A percentile compares a stretch with the other conserved stretches of the same genome.
Conservation (phyloP, 2,113 vertebrate species). For the Leucosticte australis region DNA sequence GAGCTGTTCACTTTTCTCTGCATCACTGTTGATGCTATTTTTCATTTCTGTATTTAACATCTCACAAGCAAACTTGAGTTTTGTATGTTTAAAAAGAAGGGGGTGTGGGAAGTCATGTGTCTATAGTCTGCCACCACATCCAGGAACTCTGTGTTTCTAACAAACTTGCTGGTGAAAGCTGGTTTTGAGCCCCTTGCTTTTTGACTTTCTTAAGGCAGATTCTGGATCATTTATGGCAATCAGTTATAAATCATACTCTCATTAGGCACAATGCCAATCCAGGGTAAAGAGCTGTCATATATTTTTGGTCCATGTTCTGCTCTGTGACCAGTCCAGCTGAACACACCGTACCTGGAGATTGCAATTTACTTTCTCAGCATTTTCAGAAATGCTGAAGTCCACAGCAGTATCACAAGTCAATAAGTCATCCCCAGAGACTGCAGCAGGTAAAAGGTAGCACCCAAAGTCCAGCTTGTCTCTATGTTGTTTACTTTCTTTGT, state of each 20-base stretch:
- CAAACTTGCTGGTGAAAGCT: constrained; percentile 20
- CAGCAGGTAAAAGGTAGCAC: constrained; percentile 92
- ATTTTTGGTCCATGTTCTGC: constrained; percentile 33
- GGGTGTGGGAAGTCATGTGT: neutral
- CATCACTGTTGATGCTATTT: neutral
- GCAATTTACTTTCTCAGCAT: neutral
- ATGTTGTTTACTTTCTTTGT: constrained; percentile 96
- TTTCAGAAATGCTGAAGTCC: constrained; percentile 33
- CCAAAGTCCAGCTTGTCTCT: constrained; percentile 96
- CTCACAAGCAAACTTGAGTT: neutral
- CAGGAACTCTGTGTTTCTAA: neutral
- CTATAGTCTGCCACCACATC: neutral
- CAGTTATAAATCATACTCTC: neutral
- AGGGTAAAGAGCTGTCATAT: neutral
- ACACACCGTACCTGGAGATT: neutral
- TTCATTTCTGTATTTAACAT: neutral
- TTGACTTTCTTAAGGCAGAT: constrained; percentile 31
- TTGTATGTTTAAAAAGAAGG: neutral
- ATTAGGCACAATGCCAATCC: neutral
- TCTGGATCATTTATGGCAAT: constrained; percentile 25
- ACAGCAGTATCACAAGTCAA: constrained; percentile 28
- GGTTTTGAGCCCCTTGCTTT: neutral
- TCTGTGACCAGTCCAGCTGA: constrained; percentile 4
- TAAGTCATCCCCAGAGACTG: constrained; percentile 81
- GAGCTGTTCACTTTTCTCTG: neutral